Base-by-base conservation (phyloP, 2,797 vertebrate genomes). In the Muscicapa striata region DNA sequence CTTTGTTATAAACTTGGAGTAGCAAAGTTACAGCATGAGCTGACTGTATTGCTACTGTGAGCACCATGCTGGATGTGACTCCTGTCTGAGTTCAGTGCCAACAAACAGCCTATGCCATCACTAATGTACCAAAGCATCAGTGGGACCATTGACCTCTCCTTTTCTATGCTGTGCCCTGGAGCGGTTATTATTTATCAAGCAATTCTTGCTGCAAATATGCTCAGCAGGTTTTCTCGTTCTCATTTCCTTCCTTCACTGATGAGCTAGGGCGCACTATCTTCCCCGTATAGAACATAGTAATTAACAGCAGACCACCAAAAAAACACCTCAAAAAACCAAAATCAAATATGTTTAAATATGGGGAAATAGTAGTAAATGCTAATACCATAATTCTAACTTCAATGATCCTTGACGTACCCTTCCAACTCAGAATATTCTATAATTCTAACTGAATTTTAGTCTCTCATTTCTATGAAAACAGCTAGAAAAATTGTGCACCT, bases 161-260 rank as follows among this genome's bases (percentile, higher is more conserved):
- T 76, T 59, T 69, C 69, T 29, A 11, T 72, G 67, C 70, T 96
- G 79, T 79, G 75, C 84, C 89, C 77, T 87, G 32, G 90, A 91
- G 73, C 94, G 87, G 57, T 88, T 85, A 88, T 96, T 95, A 96
- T 96, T 97, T 96, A 96, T 94, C 88, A 43, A 51, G 80, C 20
- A 84, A 73, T 75, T 24, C 55, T 90, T 49, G 78, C 80, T 84
- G 78, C 73, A 97, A 95, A 94, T 46, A 85, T 59, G 62, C 78
- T 92, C 74, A 77, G 80, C 23, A 83, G 79, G 61, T 84, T 68
- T 92, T 88, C 90, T 32, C 24, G 12, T 90, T 90, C 77, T 84
- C 54, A 77, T 96, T 94, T 80, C 40, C 54, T 91, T 29, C 55
- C 93, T 91, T 92, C 30, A 11, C 59, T 91, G 64, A 85, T 15